Evolutionary conservation across 2,113 vertebrate genomes (phyloP).

Genomic region (Arvicanthis niloticus): DNA sequence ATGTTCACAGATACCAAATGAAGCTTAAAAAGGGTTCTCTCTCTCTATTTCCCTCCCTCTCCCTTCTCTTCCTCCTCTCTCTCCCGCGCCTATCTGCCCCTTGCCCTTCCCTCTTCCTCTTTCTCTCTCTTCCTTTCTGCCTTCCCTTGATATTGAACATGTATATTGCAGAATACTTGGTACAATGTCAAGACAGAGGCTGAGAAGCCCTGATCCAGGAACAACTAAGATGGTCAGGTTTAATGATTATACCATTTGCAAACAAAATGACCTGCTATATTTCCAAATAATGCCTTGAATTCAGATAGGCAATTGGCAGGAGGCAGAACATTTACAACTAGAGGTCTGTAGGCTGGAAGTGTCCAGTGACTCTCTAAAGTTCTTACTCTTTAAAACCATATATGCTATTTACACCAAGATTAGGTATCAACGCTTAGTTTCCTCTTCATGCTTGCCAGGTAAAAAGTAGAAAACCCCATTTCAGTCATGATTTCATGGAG

Average conservation of each 20-base stretch:
- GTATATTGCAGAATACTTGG: not conserved
- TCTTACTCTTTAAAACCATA: not conserved
- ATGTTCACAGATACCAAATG: constrained; percentile 21
- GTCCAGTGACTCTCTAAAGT: not conserved
- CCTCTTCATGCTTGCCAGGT: not conserved
- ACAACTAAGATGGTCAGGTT: not conserved
- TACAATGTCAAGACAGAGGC: not conserved
- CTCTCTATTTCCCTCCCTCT: not conserved
- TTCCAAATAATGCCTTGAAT: constrained; percentile 15
- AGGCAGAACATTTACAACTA: not conserved
- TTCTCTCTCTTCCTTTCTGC: too few species aligned
- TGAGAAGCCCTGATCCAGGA: not conserved
- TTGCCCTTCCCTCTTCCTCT: too few species aligned
- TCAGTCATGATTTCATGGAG: not conserved
- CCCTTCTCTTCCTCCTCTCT: not conserved
- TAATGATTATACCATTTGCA: not conserved
- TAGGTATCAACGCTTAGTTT: not conserved
- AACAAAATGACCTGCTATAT: not conserved
- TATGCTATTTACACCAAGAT: not conserved
- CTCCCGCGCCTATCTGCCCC: not conserved
- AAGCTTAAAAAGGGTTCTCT: not conserved
- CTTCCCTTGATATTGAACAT: not conserved
- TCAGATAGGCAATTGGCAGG: not conserved
- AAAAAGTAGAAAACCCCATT: not conserved
- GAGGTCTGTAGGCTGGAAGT: not conserved